These are phyloP conservation scores for Acheta domesticus DNA, from an alignment of 2,888 invertebrate genomes.

Conservation along the genomic window DNA sequence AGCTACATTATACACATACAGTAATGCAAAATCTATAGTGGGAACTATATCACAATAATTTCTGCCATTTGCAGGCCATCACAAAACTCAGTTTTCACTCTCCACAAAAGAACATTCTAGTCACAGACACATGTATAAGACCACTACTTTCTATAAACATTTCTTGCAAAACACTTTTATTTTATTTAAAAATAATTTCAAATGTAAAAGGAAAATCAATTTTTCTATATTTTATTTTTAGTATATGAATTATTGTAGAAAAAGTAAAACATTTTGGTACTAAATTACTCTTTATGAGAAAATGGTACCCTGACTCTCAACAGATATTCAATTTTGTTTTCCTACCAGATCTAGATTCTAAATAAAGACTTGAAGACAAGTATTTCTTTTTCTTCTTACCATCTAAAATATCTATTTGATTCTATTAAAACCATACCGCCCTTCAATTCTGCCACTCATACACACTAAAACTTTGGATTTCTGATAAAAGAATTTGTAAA, in stretches of 20 bases:
- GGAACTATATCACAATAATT: neutral
- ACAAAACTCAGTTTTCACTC: neutral
- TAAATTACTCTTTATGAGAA: neutral
- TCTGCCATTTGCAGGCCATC: conserved; percentile 8
- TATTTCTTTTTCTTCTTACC: too few species aligned
- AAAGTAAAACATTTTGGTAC: conserved; percentile 1
- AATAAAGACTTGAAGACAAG: too few species aligned
- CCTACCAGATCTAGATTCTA: too few species aligned
- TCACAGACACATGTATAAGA: neutral
- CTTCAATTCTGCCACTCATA: too few species aligned
- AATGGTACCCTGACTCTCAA: conserved; percentile 7
- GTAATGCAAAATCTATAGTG: neutral
- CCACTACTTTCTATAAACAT: neutral
- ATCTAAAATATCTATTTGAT: too few species aligned
- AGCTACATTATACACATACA: neutral
- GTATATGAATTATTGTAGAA: neutral
- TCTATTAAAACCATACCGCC: too few species aligned
- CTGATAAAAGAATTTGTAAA: too few species aligned
- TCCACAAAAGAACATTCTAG: neutral
- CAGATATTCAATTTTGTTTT: neutral
- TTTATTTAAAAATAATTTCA: neutral
- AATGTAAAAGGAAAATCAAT: neutral
- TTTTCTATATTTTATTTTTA: neutral
- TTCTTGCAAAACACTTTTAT: neutral
- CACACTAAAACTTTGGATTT: too few species aligned